These are phyloP conservation scores for Dromaius novaehollandiae DNA, from an alignment of 2,113 vertebrate species.

Conservation along the genomic window DNA sequence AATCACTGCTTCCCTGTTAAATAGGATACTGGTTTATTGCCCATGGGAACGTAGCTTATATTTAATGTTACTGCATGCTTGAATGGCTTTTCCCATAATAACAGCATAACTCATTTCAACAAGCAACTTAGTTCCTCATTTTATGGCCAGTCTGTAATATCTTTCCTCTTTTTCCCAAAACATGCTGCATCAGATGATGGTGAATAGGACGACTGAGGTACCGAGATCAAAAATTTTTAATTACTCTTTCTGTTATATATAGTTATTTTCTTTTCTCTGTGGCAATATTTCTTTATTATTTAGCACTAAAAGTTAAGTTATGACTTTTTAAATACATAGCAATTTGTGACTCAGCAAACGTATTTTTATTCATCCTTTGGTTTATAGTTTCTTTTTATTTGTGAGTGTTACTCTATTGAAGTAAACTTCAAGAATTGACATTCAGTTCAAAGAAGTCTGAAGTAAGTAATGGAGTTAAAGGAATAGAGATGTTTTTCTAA, in stretches of 20 bases:
- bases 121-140: slow-evolving; percentile 28
- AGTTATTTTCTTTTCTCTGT: slow-evolving; percentile 7
- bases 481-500: slow-evolving; percentile 1
- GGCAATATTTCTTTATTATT: not conserved
- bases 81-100: slow-evolving; percentile 39
- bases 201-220: slow-evolving; percentile 99
- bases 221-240: slow-evolving; percentile 68
- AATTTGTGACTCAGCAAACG: not conserved
- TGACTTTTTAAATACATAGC: not conserved
- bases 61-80: slow-evolving; percentile 60
- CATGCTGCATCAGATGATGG: slow-evolving; percentile 98
- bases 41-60: not conserved
- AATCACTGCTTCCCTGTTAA: not conserved
- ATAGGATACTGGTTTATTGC: slow-evolving; percentile 7
- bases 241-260: slow-evolving; percentile 52
- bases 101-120: slow-evolving; percentile 24
- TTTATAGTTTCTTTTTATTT: not conserved
- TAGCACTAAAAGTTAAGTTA: not conserved
- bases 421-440: not conserved
- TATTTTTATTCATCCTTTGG: not conserved
- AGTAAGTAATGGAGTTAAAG: not conserved
- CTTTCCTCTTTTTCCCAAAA: slow-evolving; percentile 82
- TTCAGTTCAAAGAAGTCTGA: not conserved
- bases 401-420: not conserved
- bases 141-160: slow-evolving; percentile 68